These are phyloP conservation scores for Cartodere bifasciata DNA, from an alignment of 2,888 invertebrate species.

Conservation along the genomic window DNA sequence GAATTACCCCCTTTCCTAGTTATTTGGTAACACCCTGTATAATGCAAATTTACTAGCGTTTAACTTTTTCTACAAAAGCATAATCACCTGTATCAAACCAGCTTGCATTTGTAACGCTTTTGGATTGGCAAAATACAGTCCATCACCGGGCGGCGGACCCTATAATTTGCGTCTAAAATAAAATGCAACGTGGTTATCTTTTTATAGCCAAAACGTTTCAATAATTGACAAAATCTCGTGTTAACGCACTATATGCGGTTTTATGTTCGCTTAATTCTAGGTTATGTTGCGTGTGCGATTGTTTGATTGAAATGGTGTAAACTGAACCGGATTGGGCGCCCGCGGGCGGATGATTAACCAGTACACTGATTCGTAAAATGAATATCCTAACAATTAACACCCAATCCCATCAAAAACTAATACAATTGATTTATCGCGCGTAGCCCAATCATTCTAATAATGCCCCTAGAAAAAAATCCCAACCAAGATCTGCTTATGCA, in stretches of 20 bases:
- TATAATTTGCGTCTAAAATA: slow-evolving; percentile 22
- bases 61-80: slow-evolving; percentile 24
- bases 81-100: slow-evolving; percentile 26
- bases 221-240: slow-evolving; percentile 1
- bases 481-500: no score
- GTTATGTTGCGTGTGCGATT: no score
- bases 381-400: slow-evolving; percentile 29
- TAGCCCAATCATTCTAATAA: no score
- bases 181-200: slow-evolving; percentile 10
- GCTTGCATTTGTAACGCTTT: slow-evolving; percentile 18
- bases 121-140: slow-evolving; percentile 27
- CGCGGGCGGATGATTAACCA: slow-evolving; percentile 30
- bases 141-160: slow-evolving; percentile 25
- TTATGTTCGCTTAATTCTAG: neutral
- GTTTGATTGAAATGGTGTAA: slow-evolving; percentile 25
- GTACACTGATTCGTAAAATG: slow-evolving; percentile 35
- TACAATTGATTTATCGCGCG: slow-evolving; percentile 7
- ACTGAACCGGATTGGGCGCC: slow-evolving; percentile 24
- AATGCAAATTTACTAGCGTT: slow-evolving; percentile 22
- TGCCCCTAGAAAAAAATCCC: no score
- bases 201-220: neutral
- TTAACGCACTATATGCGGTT: no score
- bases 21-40: no score
- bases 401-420: slow-evolving; percentile 7
- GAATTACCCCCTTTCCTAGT: no score